phyloP scores from a whole-genome alignment of 1,140 invertebrate species.

The Leptinotarsa undecemlineata region DNA sequence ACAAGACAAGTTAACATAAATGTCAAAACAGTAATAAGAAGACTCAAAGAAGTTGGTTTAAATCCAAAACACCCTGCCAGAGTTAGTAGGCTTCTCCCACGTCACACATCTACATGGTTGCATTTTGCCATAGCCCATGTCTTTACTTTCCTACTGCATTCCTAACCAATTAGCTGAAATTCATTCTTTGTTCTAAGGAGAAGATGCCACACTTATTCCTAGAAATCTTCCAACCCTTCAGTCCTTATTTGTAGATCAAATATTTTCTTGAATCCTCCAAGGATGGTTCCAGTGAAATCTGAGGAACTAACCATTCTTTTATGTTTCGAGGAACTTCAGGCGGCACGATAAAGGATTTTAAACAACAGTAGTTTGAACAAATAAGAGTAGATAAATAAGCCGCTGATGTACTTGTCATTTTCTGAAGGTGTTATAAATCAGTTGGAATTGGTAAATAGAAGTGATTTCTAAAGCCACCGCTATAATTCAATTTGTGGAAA shows the following conservation, averaged over 20 bases:
- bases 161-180: no score
- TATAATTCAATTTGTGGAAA: no score
- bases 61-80: no score
- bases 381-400: background rate
- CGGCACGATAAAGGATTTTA: background rate
- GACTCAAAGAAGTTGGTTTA: no score
- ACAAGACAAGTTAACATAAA: no score
- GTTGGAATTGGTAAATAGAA: background rate
- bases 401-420: background rate
- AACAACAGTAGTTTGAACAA: constrained; percentile 4
- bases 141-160: no score
- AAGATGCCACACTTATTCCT: background rate
- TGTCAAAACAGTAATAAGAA: no score
- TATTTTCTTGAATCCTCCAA: background rate
- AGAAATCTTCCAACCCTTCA: background rate
- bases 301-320: background rate
- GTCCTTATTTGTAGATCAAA: background rate
- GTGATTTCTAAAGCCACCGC: background rate
- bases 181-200: no score
- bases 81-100: no score
- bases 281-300: background rate
- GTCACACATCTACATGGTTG: no score
- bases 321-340: background rate
- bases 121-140: no score
- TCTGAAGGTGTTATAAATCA: background rate